Conservation (phyloP, 92 coral and sea anemone species). For the Heliopora coerulea region DNA sequence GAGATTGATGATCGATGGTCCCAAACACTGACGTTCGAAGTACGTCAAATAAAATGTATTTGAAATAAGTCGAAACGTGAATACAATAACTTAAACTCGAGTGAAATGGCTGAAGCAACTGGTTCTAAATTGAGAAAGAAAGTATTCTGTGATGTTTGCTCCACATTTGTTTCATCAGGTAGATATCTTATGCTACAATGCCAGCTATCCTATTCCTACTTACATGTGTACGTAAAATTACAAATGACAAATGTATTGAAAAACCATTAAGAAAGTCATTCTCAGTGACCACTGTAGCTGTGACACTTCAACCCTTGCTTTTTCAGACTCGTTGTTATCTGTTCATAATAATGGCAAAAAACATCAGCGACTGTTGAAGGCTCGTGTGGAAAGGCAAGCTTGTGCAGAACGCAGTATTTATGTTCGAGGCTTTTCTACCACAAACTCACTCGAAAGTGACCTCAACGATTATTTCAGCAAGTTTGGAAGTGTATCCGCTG, state of each 20-base stretch:
- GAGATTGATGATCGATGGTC: no score
- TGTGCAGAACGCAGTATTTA: constrained; percentile 66
- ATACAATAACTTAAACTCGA: no score
- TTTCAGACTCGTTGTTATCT: constrained; percentile 58
- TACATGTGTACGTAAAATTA: no score
- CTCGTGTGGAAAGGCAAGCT: constrained; percentile 53
- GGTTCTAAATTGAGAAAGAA: constrained; percentile 31
- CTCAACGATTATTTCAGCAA: constrained; percentile 58
- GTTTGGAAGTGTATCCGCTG: constrained; percentile 71
- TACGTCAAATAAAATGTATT: no score
- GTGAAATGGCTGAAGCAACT: constrained; percentile 10
- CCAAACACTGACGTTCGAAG: no score
- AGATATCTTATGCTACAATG: constrained; percentile 7
- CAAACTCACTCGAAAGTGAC: constrained; percentile 70
- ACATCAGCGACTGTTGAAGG: constrained; percentile 68
- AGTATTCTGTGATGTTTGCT: constrained; percentile 67
- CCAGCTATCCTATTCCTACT: no score
- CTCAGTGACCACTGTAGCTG: no score
- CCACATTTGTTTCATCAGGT: constrained; percentile 65
- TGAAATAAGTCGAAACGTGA: no score
- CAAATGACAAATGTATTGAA: no score
- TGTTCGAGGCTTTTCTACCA: constrained; percentile 72
- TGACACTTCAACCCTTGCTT: no score
- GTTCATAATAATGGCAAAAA: constrained; percentile 87
- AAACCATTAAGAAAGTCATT: no score